Evolutionary conservation across 2,113 vertebrate genomes (phyloP).

Genomic region (Macquaria australasica): DNA sequence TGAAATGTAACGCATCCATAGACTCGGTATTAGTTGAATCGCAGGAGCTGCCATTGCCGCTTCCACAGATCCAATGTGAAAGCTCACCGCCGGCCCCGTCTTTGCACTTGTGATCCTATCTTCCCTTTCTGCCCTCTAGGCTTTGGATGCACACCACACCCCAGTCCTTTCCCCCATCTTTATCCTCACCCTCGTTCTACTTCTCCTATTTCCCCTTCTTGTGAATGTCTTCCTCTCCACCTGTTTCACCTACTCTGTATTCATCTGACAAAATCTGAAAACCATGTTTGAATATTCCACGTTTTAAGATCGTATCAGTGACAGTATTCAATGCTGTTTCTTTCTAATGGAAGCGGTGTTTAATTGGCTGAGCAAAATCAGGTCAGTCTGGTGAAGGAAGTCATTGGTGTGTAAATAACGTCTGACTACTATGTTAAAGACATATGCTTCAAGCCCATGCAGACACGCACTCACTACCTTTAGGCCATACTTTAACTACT

Average conservation of each 20-base stretch:
- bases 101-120: slow-evolving; percentile 28
- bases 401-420: slow-evolving; percentile 26
- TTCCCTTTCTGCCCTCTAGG: slow-evolving; percentile 24
- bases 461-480: neutral
- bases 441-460: slow-evolving; percentile 3
- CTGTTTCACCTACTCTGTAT: neutral
- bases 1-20: slow-evolving; percentile 37
- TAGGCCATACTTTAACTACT: slow-evolving; percentile 20
- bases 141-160: slow-evolving; percentile 5
- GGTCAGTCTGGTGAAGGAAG: slow-evolving; percentile 17
- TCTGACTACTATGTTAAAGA: neutral
- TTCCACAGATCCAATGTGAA: slow-evolving; percentile 51
- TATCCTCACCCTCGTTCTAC: neutral
- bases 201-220: neutral
- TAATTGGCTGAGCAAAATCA: slow-evolving; percentile 10
- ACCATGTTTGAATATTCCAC: neutral
- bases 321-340: neutral
- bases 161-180: neutral
- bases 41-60: slow-evolving; percentile 24
- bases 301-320: neutral
- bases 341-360: neutral
- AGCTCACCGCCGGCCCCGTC: slow-evolving; percentile 47
- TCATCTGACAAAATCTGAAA: neutral
- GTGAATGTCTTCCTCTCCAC: neutral
- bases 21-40: slow-evolving; percentile 39